Conservation (phyloP, 2,113 vertebrate genomes). For the Gavia stellata region DNA sequence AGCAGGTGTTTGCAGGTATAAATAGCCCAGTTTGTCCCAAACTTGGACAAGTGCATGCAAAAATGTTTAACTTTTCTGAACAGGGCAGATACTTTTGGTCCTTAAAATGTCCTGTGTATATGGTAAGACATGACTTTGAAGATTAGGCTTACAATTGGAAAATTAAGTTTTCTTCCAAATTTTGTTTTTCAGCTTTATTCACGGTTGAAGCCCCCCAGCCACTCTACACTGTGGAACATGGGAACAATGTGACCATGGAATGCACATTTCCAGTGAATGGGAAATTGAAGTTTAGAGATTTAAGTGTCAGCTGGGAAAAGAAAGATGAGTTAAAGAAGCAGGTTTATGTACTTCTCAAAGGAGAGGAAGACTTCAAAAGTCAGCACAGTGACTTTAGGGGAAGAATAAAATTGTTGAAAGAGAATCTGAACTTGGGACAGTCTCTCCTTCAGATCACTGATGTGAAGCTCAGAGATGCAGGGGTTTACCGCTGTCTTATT, state of each 20-base stretch:
- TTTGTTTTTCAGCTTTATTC: slow-evolving; percentile 76
- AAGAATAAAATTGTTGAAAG: slow-evolving; percentile 70
- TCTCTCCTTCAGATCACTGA: slow-evolving; percentile 77
- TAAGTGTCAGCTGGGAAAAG: slow-evolving; percentile 81
- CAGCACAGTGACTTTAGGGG: slow-evolving; percentile 66
- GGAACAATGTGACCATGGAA: slow-evolving; percentile 77
- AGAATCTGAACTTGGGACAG: slow-evolving; percentile 72
- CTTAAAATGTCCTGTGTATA: background rate
- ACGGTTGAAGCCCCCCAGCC: slow-evolving; percentile 72
- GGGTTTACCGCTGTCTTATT: slow-evolving; percentile 81
- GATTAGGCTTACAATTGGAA: background rate
- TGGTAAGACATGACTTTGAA: background rate
- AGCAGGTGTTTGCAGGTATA: background rate
- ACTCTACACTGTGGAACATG: slow-evolving; percentile 67
- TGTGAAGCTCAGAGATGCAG: slow-evolving; percentile 79
- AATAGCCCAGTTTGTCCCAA: background rate
- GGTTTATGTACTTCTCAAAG: slow-evolving; percentile 69
- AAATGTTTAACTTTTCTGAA: background rate
- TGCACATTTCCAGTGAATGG: slow-evolving; percentile 79
- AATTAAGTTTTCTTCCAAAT: background rate
- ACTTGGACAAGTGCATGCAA: background rate
- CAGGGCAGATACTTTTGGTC: background rate
- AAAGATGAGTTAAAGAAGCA: slow-evolving; percentile 29
- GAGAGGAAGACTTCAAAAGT: slow-evolving; percentile 35
- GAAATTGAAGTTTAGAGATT: slow-evolving; percentile 1